These are phyloP conservation scores for Arctopsyche grandis DNA, from an alignment of 1,140 invertebrate genomes.

Conservation along the genomic window DNA sequence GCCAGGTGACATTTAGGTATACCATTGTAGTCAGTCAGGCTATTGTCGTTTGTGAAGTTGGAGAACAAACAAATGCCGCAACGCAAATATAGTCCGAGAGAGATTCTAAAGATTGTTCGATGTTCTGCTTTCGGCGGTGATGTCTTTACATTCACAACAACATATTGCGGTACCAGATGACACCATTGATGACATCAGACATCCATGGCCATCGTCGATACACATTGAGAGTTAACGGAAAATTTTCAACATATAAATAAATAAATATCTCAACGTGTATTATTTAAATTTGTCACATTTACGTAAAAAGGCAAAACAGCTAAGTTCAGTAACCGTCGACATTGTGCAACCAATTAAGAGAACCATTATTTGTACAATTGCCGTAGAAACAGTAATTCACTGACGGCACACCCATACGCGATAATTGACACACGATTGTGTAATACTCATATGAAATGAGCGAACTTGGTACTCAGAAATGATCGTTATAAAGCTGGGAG, in stretches of 20 bases:
- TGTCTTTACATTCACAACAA: too few relatives aligned
- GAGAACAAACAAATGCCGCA: too few relatives aligned
- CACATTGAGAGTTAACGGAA: too few relatives aligned
- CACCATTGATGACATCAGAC: too few relatives aligned
- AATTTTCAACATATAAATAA: neutral
- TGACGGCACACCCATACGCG: neutral
- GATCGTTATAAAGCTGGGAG: neutral
- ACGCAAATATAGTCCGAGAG: too few relatives aligned
- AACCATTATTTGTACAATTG: neutral
- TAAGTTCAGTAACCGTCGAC: neutral
- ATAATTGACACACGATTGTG: neutral
- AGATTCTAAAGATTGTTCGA: too few relatives aligned
- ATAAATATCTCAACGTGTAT: neutral
- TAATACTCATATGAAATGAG: neutral
- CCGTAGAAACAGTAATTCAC: neutral
- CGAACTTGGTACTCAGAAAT: neutral
- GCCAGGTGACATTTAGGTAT: too few relatives aligned
- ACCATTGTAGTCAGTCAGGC: too few relatives aligned
- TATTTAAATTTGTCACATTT: neutral
- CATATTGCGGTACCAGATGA: too few relatives aligned
- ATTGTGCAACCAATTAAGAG: slow-evolving; percentile 18
- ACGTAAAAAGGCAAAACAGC: neutral
- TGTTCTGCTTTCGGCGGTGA: too few relatives aligned
- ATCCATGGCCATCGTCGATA: too few relatives aligned
- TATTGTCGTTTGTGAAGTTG: too few relatives aligned